A percentile compares a stretch with the other conserved stretches of the same genome.
phyloP scores from a whole-genome alignment of 1,140 invertebrate genomes.

The Drosophila simulans region DNA sequence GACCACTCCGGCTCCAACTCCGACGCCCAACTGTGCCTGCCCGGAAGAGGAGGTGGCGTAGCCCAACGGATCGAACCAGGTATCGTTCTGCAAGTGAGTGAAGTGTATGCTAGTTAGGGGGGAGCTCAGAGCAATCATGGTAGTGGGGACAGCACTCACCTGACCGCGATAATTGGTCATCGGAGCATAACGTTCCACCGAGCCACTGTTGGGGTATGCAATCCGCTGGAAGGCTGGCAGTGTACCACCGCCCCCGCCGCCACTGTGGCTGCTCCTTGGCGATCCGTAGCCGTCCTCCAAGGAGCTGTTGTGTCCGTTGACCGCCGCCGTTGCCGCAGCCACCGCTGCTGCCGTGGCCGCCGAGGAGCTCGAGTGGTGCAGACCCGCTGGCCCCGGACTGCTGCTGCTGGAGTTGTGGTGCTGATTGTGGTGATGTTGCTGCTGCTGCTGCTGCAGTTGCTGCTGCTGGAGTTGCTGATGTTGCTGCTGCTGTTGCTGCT shows the following conservation, averaged over 20 bases:
- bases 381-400: conserved; percentile 61
- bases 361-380: conserved; percentile 41
- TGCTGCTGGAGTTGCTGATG: conserved; percentile 47
- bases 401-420: conserved; percentile 62
- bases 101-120: neutral
- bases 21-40: conserved; percentile 52
- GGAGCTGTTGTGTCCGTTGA: conserved; percentile 52
- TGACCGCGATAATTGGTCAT: conserved; percentile 77
- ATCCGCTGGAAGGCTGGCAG: conserved; percentile 78
- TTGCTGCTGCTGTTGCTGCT: conserved; percentile 53
- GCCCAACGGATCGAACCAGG: conserved; percentile 77
- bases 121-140: neutral
- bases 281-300: conserved; percentile 76
- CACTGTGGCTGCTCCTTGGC: conserved; percentile 72
- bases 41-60: conserved; percentile 49
- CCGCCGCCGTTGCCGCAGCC: conserved; percentile 26
- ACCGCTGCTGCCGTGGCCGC: conserved; percentile 27
- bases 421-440: conserved; percentile 65
- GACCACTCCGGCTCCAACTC: conserved; percentile 44
- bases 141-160: conserved; percentile 49
- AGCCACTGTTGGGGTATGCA: conserved; percentile 57
- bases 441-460: conserved; percentile 35
- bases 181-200: conserved; percentile 72
- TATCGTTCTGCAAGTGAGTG: conserved; percentile 60
- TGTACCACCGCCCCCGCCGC: conserved; percentile 49